Percentiles rank a stretch among this genome's conserved stretches.
Conservation (phyloP, 1,140 invertebrate species). For the Heliothis subflexa region DNA sequence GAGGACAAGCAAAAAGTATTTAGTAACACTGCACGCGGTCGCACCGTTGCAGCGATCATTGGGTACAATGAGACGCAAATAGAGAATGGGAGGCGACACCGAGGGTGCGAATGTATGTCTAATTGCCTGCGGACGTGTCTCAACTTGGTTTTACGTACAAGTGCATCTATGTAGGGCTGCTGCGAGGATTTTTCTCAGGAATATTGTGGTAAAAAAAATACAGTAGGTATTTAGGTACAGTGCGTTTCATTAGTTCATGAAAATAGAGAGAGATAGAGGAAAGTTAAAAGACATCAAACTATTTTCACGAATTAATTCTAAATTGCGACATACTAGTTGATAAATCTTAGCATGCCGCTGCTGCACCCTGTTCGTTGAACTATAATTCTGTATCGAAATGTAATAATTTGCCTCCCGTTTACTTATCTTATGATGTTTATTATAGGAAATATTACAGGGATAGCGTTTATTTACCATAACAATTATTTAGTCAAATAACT, state of each 20-base stretch:
- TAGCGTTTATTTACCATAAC: not conserved
- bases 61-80: constrained; percentile 38
- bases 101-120: constrained; percentile 54
- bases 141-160: constrained; percentile 50
- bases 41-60: constrained; percentile 18
- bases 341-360: too few relatives aligned
- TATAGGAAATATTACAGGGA: not conserved
- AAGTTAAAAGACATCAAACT: too few relatives aligned
- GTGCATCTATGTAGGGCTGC: constrained; percentile 37
- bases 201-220: not conserved
- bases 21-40: not conserved
- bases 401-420: too few relatives aligned
- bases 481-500: not conserved
- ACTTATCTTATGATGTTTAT: too few relatives aligned
- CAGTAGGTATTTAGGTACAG: not conserved
- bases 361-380: too few relatives aligned
- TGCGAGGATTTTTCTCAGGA: not conserved
- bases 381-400: too few relatives aligned
- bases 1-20: constrained; percentile 21
- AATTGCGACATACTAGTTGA: too few relatives aligned
- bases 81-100: constrained; percentile 41
- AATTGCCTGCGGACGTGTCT: constrained; percentile 60
- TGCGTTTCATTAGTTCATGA: too few relatives aligned
- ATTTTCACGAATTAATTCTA: too few relatives aligned
- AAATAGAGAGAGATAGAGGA: too few relatives aligned